phyloP scores from a whole-genome alignment of 2,113 vertebrate genomes.

The Mus spicilegus region DNA sequence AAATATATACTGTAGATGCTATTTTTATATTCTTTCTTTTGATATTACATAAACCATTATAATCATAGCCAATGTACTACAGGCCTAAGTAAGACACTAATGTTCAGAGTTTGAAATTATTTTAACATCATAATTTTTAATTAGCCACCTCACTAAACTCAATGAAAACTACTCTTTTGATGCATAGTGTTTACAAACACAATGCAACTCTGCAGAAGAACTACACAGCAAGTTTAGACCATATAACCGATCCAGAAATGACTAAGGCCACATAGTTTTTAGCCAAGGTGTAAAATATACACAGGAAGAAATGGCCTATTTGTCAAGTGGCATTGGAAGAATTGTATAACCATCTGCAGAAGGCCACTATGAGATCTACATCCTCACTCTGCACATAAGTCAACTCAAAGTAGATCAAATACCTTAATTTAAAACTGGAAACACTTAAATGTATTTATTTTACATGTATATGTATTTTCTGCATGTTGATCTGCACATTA shows the following conservation, averaged over 20 bases:
- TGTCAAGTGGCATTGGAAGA: neutral
- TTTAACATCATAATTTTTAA: neutral
- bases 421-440: neutral
- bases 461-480: neutral
- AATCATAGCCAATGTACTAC: neutral
- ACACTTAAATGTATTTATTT: neutral
- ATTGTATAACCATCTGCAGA: neutral
- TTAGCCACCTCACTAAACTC: neutral
- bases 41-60: neutral
- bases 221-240: neutral
- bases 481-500: too few relatives aligned
- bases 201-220: neutral
- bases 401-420: neutral
- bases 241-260: neutral
- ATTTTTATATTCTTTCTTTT: neutral
- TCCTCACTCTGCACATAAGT: neutral
- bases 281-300: neutral
- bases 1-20: neutral
- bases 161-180: neutral
- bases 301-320: too few relatives aligned
- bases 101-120: neutral
- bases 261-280: neutral
- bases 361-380: neutral
- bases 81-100: neutral
- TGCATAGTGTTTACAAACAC: neutral